phyloP scores from a whole-genome alignment of 2,888 invertebrate species.

The Hedya salicella region DNA sequence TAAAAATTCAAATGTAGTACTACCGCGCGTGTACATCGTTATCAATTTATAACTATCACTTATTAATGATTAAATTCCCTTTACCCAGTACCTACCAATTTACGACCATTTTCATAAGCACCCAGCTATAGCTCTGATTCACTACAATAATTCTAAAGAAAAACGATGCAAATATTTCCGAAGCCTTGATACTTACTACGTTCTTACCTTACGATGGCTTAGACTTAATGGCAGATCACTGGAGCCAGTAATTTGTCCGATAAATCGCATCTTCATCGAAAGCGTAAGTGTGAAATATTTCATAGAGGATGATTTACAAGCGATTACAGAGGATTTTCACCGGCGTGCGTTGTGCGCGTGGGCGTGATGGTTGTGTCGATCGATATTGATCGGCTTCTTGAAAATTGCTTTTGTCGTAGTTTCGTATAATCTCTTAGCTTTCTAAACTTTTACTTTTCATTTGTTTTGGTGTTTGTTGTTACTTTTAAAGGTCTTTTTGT shows the following conservation, averaged over 20 bases:
- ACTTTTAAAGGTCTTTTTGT: background rate
- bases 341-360: constrained; percentile 4
- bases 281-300: constrained; percentile 28
- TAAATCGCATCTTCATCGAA: constrained; percentile 32
- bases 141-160: too few species aligned
- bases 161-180: too few species aligned
- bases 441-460: constrained; percentile 13
- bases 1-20: too few species aligned
- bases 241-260: constrained; percentile 20
- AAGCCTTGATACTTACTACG: too few species aligned
- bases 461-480: background rate
- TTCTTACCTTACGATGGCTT: background rate
- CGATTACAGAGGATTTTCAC: constrained; percentile 30
- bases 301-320: constrained; percentile 15
- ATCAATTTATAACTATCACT: too few species aligned
- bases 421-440: background rate
- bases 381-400: constrained; percentile 10
- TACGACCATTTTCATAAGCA: too few species aligned
- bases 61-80: too few species aligned
- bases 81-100: too few species aligned
- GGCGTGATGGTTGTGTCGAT: constrained; percentile 26
- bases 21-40: too few species aligned
- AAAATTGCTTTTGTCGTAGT: background rate
- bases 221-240: background rate
- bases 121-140: too few species aligned